phyloP scores from a whole-genome alignment of 2,113 vertebrate species.

The Sterna hirundo region DNA sequence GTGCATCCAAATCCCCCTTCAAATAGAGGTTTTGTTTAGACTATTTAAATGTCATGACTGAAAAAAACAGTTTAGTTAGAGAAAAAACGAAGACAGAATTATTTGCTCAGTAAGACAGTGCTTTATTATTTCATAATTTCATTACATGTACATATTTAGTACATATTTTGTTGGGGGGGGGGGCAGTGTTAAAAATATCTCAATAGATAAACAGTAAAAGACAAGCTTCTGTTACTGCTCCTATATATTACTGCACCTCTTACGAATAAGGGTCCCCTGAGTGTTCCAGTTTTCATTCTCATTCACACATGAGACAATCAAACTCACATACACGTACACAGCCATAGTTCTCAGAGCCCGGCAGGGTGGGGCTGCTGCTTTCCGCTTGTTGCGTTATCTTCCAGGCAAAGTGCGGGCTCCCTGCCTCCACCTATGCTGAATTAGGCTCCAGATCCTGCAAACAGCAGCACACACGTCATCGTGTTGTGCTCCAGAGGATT shows the following conservation, averaged over 20 bases:
- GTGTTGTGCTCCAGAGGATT: not conserved
- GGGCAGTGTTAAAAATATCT: not conserved
- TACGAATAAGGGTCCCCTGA: not conserved
- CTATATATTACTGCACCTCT: not conserved
- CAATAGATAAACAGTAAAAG: not conserved
- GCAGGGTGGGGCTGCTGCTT: not conserved
- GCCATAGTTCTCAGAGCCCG: slow-evolving; percentile 8
- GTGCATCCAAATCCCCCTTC: slow-evolving; percentile 26
- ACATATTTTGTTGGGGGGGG: not conserved
- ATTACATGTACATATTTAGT: slow-evolving; percentile 1
- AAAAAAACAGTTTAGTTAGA: not conserved
- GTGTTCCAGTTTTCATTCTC: slow-evolving; percentile 48
- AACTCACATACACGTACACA: not conserved
- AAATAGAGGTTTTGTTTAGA: slow-evolving; percentile 14
- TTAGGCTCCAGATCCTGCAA: not conserved
- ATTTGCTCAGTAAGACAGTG: not conserved
- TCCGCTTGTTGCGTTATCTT: slow-evolving; percentile 18
- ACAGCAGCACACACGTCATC: not conserved
- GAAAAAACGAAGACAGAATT: not conserved
- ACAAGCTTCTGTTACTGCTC: not conserved
- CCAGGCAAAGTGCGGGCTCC: not conserved
- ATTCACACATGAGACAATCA: slow-evolving; percentile 41
- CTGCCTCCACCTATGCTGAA: not conserved
- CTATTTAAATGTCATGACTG: not conserved
- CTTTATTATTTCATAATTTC: slow-evolving; percentile 45